Evolutionary conservation across 2,888 invertebrate genomes (phyloP), one percentile per base, ranked within the genome.

Genomic region (Horisme vitalbata): DNA sequence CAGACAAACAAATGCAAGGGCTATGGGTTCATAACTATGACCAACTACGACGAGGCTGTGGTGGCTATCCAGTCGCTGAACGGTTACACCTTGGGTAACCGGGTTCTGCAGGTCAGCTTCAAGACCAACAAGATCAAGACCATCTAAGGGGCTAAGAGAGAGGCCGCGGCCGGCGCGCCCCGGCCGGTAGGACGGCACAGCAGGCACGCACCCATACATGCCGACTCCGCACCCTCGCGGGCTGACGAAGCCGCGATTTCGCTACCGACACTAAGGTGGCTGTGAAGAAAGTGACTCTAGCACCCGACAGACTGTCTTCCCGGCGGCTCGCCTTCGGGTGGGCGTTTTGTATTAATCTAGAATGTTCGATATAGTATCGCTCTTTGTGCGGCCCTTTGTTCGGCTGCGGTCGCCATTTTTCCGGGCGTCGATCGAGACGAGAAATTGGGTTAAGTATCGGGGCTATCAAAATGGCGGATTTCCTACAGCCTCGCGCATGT

Each of bases 1-100:
- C 95, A 96, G 84, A 96, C 96, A 61, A 96, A 96, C 91, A 97
- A 97, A 88, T 97, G 97, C 92, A 97, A 97, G 89, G 97, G 97
- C 64, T 97, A 97, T 84, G 97, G 97, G 47, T 97, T 97, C 85
- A 96, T 97, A 63, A 97, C 97, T 57, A 97, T 97, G 97, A 96
- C 96, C 74, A 96, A 96, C 88, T 97, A 97, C 90, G 96, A 97
- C 84, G 97, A 97, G 83, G 96, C 97, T 18, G 93, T 96, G 60
- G 95, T 96, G 62, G 97, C 97, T 59, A 97, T 97, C 71, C 96
- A 96, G 87, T 95, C 95, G 69, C 92, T 97, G 68, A 97, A 97
- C 87, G 97, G 97, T 58, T 97, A 96, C 88, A 95, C 96, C 68
- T 92, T 97, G 71, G 96, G 96, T 72, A 96, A 96, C 90, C 92